phyloP scores from a whole-genome alignment of 2,797 vertebrate genomes.

The Sardinella longiceps region DNA sequence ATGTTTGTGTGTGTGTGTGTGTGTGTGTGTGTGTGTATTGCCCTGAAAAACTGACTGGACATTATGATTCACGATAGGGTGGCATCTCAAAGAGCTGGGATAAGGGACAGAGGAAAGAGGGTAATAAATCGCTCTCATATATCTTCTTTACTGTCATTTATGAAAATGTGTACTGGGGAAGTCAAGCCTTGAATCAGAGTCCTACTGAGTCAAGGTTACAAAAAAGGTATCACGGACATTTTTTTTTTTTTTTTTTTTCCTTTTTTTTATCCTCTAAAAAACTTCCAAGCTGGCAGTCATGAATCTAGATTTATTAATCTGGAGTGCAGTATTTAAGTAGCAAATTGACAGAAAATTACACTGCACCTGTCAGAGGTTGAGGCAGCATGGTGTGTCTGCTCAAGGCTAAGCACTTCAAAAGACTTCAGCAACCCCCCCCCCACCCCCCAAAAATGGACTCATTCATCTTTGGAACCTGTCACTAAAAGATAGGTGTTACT shows the following conservation, averaged over 20 bases:
- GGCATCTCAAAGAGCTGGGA: slow-evolving; percentile 39
- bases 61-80: slow-evolving; percentile 58
- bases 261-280: not conserved
- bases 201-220: slow-evolving; percentile 61
- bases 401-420: slow-evolving; percentile 55
- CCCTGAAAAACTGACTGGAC: slow-evolving; percentile 44
- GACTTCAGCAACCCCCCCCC: slow-evolving; percentile 50
- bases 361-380: slow-evolving; percentile 43
- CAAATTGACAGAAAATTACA: slow-evolving; percentile 54
- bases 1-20: slow-evolving; percentile 33
- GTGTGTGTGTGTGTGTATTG: slow-evolving; percentile 38
- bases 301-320: slow-evolving; percentile 56
- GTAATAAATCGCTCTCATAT: slow-evolving; percentile 57
- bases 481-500: slow-evolving; percentile 53
- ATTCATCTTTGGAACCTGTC: slow-evolving; percentile 57
- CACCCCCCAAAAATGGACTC: slow-evolving; percentile 47
- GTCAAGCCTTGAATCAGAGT: slow-evolving; percentile 50
- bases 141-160: slow-evolving; percentile 65
- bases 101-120: slow-evolving; percentile 45
- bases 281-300: slow-evolving; percentile 40
- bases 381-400: slow-evolving; percentile 33
- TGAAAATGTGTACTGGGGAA: slow-evolving; percentile 58
- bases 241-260: not conserved
- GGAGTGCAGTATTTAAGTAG: slow-evolving; percentile 52
- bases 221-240: slow-evolving; percentile 38